Evolutionary conservation across 2,113 vertebrate genomes (phyloP).

Genomic region (Erythrocercus mccallii): DNA sequence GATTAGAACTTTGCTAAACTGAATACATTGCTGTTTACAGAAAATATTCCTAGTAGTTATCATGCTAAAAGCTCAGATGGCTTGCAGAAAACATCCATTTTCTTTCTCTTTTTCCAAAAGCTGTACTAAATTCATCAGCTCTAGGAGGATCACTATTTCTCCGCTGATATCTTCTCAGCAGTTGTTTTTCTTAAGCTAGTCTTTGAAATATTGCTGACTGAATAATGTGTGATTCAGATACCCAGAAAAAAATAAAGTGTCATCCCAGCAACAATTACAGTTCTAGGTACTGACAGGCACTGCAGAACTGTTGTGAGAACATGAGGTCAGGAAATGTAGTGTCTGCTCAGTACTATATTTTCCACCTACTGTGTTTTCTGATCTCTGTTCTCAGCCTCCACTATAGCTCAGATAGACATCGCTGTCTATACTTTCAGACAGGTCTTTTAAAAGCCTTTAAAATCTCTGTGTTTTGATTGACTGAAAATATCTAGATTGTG

Average conservation of each 20-base stretch:
- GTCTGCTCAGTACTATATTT: background rate
- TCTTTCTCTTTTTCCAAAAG: background rate
- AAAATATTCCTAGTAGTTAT: background rate
- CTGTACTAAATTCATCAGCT: background rate
- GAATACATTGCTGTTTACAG: background rate
- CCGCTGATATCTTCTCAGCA: background rate
- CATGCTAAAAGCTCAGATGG: background rate
- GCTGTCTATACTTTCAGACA: background rate
- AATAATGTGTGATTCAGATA: constrained; percentile 45
- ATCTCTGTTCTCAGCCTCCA: background rate
- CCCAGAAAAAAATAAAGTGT: background rate
- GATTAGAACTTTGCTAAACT: background rate
- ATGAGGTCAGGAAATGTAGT: background rate
- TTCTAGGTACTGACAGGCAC: background rate
- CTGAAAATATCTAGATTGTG: background rate
- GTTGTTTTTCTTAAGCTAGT: background rate
- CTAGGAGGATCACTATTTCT: background rate
- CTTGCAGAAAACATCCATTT: background rate
- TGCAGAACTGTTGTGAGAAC: background rate
- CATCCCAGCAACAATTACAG: constrained; percentile 44
- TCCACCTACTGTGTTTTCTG: background rate
- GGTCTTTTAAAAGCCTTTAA: background rate
- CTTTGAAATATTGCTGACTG: constrained; percentile 1
- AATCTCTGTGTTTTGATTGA: background rate
- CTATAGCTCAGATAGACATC: background rate